Percentiles rank a stretch among this genome's conserved stretches.
These are phyloP conservation scores for Lipophrys pholis DNA, from an alignment of 2,113 vertebrate genomes.

Conservation along the genomic window DNA sequence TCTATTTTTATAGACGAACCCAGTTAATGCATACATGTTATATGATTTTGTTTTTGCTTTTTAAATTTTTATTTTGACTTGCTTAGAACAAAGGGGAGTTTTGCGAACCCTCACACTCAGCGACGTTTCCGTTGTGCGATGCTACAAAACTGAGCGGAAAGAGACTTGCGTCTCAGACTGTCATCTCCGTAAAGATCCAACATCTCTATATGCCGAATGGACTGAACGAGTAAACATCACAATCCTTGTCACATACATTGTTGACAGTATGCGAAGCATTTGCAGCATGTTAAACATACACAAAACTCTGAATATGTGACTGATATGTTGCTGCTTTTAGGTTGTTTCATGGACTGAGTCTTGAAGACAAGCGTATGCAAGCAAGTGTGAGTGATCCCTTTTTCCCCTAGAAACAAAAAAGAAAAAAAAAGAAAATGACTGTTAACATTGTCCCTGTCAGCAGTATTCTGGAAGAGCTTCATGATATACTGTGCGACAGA, in stretches of 20 bases:
- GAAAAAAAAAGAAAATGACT: constrained; percentile 41
- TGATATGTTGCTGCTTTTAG: constrained; percentile 30
- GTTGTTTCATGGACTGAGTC: constrained; percentile 36
- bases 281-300: constrained; percentile 18
- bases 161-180: constrained; percentile 39
- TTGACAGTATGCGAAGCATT: constrained; percentile 7
- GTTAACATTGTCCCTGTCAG: constrained; percentile 60
- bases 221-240: constrained; percentile 44
- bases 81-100: constrained; percentile 88
- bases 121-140: constrained; percentile 83
- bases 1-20: constrained; percentile 90
- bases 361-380: constrained; percentile 64
- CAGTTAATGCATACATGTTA: constrained; percentile 69
- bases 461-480: constrained; percentile 55
- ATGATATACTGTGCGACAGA: constrained; percentile 32
- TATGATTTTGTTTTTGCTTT: constrained; percentile 42
- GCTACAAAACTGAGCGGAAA: constrained; percentile 83
- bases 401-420: constrained; percentile 24
- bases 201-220: constrained; percentile 43
- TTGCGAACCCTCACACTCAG: constrained; percentile 86
- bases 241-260: constrained; percentile 8
- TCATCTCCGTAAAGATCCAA: constrained; percentile 48
- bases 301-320: constrained; percentile 19
- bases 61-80: constrained; percentile 48
- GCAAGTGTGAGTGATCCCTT: constrained; percentile 30